Conservation (phyloP, 2,113 vertebrate genomes). For the Rallus limicola region DNA sequence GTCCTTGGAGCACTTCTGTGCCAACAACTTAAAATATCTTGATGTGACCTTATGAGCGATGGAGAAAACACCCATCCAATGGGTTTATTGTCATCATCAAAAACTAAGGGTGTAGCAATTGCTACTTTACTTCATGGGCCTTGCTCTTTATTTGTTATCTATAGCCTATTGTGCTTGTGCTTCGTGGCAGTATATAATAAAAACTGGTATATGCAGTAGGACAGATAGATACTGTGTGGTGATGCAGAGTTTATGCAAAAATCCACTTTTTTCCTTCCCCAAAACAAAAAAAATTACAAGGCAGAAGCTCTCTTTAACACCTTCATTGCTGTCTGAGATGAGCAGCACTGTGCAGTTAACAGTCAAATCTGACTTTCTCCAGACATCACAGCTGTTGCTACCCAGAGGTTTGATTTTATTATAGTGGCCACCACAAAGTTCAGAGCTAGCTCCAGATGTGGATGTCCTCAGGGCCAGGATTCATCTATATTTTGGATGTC, state of each 20-base stretch:
- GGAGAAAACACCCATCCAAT: not conserved
- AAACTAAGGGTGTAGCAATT: not conserved
- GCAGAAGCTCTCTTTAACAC: not conserved
- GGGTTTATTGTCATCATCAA: not conserved
- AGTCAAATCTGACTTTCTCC: not conserved
- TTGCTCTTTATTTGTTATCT: not conserved
- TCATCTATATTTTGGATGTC: not conserved
- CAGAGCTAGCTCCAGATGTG: not conserved
- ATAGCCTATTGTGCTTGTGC: not conserved
- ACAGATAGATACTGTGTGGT: not conserved
- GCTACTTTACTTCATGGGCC: not conserved
- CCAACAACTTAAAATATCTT: not conserved
- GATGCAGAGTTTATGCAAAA: not conserved
- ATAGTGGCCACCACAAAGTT: not conserved
- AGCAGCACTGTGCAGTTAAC: not conserved
- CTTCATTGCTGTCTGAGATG: not conserved
- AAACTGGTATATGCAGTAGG: not conserved
- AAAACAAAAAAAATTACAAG: not conserved
- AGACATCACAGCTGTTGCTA: not conserved
- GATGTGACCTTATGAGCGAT: not conserved
- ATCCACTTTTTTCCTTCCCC: not conserved
- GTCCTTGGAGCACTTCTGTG: not conserved
- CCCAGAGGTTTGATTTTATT: not conserved
- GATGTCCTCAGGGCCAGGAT: not conserved
- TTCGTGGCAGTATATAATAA: not conserved